Evolutionary conservation across 2,888 invertebrate species (phyloP), one percentile per base, ranked within the genome.

Genomic region (Epinotia bilunana): DNA sequence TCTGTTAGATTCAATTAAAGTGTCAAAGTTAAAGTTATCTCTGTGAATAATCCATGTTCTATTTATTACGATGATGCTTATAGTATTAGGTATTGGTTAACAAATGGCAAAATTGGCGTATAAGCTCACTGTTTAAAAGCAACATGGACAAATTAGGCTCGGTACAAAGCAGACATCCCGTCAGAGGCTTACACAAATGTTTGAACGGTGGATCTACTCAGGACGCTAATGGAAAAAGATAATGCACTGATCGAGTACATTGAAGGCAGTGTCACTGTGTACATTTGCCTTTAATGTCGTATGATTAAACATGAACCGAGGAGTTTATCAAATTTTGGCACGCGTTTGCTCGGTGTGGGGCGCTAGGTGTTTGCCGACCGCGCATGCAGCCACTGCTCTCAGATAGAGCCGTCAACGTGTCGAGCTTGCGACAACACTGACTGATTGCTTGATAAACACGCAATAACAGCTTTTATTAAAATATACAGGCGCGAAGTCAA

Each of bases 321-420:
- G 89, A 91, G 89, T 91, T 92, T 93, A 93, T 93, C 93, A 91
- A 91, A 92, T 90, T 92, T 93, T 90, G 91, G 91, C 93, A 93
- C 92, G 90, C 92, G 93, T 92, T 91, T 89, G 89, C 88, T 87
- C 87, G 83, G 86, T 84, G 80, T 85, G 86, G 88, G 86, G 87
- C 84, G 86, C 84, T 88, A 87, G 87, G 85, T 92, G 92, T 92
- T 92, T 92, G 91, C 89, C 81, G 86, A 90, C 87, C 88, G 88
- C 85, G 91, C 85, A 87, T 91, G 91, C 89, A 88, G 87, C 87
- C 85, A 81, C 84, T 83, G 83, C 86, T 86, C 83, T 77, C 85
- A 85, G 92, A 92, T 93, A 93, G 89, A 92, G 88, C 91, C 86
- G 88, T 92, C 92, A 92, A 92, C 91, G 90, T 85, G 89, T 87